These are phyloP conservation scores for Varecia variegata DNA, from an alignment of 2,797 vertebrate species.

Conservation along the genomic window DNA sequence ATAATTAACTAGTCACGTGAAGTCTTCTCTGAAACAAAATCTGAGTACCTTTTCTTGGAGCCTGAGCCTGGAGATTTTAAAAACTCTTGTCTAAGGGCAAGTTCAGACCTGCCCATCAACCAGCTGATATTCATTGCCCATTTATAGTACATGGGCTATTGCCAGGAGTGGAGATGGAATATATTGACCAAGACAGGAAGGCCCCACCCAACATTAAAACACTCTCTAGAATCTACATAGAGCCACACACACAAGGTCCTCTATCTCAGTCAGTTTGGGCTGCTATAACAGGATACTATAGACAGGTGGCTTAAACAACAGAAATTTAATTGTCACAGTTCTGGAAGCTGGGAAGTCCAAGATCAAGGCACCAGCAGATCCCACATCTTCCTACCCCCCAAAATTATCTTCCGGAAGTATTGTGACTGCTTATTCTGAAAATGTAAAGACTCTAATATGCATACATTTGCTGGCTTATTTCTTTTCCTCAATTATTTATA, in stretches of 20 bases:
- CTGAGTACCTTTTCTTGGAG: constrained; percentile 6
- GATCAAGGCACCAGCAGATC: not conserved
- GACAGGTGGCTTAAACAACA: not conserved
- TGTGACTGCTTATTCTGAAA: not conserved
- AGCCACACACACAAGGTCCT: no score
- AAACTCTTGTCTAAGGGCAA: not conserved
- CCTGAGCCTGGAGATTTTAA: not conserved
- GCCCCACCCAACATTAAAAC: not conserved
- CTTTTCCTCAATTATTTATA: not conserved
- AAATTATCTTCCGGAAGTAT: not conserved
- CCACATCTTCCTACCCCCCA: not conserved
- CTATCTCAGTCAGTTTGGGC: not conserved
- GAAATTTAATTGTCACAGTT: not conserved
- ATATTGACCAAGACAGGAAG: not conserved
- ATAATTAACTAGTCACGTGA: not conserved
- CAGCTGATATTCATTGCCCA: not conserved
- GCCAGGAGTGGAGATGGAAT: not conserved
- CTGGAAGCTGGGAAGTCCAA: not conserved
- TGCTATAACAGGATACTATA: not conserved
- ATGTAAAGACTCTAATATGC: not conserved
- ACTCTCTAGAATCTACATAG: not conserved
- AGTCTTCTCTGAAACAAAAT: constrained; percentile 22
- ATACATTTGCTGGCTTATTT: not conserved
- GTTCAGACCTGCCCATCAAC: not conserved
- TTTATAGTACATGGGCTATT: not conserved